phyloP scores from a whole-genome alignment of 2,113 vertebrate genomes.

The Hyaena hyaena region DNA sequence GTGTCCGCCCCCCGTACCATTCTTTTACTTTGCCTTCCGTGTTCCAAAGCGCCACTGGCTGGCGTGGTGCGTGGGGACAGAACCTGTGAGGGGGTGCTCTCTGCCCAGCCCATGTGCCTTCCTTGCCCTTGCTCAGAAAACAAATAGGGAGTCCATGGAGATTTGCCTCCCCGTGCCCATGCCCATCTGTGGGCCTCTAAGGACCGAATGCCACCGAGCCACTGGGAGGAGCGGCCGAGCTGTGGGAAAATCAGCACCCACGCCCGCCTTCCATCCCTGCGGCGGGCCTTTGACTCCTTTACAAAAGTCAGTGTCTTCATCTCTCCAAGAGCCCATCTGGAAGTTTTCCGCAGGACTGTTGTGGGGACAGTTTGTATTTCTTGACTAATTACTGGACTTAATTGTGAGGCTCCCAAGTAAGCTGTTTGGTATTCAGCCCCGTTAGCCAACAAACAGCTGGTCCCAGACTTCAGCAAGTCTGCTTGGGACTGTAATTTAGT shows the following conservation, averaged over 20 bases:
- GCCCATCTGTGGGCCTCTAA: neutral
- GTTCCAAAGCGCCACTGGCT: neutral
- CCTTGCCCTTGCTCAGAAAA: neutral
- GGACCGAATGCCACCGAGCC: fast-evolving
- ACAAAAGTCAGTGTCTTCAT: fast-evolving
- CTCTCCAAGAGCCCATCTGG: neutral
- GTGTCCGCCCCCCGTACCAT: fast-evolving
- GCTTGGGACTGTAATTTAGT: neutral
- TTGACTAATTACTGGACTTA: neutral
- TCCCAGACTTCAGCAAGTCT: neutral
- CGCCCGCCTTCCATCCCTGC: neutral
- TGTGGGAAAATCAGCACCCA: too few relatives aligned
- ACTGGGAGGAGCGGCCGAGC: neutral
- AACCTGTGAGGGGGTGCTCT: fast-evolving
- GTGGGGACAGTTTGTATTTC: neutral
- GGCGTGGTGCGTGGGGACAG: neutral
- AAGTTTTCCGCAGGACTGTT: neutral
- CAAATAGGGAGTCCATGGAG: fast-evolving
- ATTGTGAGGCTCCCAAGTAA: neutral
- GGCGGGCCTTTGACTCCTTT: neutral
- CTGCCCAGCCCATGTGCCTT: fast-evolving
- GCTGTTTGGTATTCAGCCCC: neutral
- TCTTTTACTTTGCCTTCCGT: neutral
- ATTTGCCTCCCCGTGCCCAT: neutral
- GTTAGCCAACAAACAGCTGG: neutral